phyloP scores from a whole-genome alignment of 2,113 vertebrate genomes.

The Neolamprologus variostigma region DNA sequence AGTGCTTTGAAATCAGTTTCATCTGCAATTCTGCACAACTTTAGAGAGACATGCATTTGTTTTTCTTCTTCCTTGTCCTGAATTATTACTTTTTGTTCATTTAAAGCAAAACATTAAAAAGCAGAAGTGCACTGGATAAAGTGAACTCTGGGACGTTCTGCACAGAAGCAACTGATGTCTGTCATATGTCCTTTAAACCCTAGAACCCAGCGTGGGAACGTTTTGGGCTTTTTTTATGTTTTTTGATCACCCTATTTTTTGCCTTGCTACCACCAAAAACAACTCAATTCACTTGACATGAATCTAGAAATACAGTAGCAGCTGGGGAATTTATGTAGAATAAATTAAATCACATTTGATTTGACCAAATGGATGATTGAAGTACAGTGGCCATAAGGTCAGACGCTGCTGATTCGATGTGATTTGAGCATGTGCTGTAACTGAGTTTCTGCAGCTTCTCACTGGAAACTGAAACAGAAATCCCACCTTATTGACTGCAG shows the following conservation, averaged over 20 bases:
- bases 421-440: neutral
- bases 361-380: neutral
- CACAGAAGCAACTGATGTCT: neutral
- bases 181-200: neutral
- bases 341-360: neutral
- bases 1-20: neutral
- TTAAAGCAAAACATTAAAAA: neutral
- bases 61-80: neutral
- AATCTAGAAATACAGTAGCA: neutral
- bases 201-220: neutral
- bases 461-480: neutral
- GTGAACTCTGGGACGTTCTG: neutral
- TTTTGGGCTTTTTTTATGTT: rapidly evolving
- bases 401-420: neutral
- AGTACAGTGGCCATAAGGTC: neutral
- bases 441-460: neutral
- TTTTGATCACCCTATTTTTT: neutral
- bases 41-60: neutral
- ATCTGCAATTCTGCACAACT: neutral
- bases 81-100: neutral
- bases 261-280: neutral
- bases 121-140: neutral
- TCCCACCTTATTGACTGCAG: neutral
- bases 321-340: neutral
- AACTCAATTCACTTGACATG: neutral